These are phyloP conservation scores for Tympanuchus pallidicinctus DNA, from an alignment of 2,113 vertebrate genomes.

Conservation along the genomic window DNA sequence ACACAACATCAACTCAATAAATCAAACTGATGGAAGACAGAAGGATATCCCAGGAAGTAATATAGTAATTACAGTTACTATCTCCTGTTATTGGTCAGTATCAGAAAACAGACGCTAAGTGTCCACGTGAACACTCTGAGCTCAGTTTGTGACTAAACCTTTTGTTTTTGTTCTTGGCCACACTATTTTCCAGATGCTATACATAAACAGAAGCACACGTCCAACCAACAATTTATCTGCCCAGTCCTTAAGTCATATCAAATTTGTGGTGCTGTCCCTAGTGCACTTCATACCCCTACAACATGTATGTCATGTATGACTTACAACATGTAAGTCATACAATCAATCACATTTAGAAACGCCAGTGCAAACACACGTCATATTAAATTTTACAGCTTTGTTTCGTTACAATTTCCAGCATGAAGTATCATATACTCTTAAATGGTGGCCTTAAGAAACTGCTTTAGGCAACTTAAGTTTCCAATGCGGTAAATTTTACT, in stretches of 20 bases:
- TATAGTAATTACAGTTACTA: neutral
- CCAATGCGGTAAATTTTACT: neutral
- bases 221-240: neutral
- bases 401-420: neutral
- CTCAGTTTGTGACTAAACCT: neutral
- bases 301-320: neutral
- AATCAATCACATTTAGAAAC: neutral
- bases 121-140: neutral
- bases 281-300: neutral
- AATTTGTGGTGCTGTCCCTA: neutral
- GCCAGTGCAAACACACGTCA: neutral
- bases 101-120: neutral
- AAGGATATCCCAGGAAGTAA: neutral
- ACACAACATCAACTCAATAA: neutral
- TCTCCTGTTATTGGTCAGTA: too few relatives aligned
- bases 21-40: neutral
- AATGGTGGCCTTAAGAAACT: neutral
- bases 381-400: neutral
- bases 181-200: neutral
- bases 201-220: neutral
- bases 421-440: neutral
- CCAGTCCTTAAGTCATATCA: neutral
- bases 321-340: neutral
- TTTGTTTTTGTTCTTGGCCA: neutral
- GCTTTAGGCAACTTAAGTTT: neutral